Evolutionary conservation across 1,140 invertebrate genomes (phyloP), one percentile per base, ranked within the genome.

Genomic region (Drosophila mauritiana): DNA sequence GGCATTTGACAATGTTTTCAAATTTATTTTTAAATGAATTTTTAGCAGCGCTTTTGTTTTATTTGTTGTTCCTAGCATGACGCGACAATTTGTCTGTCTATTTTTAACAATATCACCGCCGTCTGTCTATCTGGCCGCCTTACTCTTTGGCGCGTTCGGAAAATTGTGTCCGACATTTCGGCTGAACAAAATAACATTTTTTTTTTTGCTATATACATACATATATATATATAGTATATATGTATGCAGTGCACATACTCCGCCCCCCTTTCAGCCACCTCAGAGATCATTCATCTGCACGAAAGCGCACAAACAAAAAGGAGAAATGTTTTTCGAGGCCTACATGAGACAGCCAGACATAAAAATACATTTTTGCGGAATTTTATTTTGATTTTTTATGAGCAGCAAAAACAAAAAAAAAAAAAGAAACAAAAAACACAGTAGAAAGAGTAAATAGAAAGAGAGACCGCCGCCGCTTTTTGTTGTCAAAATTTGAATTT

Each of bases 11-110:
- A 70, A 70, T 70, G 67, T 70, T 70, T 70, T 70, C 67, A 70
- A 70, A 39, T 70, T 70, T 70, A 70, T 70, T 70, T 70, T 57
- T 73, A 73, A 72, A 72, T 49, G 6, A 39, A 31, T 45, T 64
- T 58, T 45, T 10, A 22, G 31, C 45, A 51, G 40, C 56, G 25
- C 39, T 72, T 72, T 65, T 67, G 61, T 20, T 34, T 46, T 12
- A 63, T 45, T 61, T 73, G 73, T 67, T 73, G 40, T 62, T 73
- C 63, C 77, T 69, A 48, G 61, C 73, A 86, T 85, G 82, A 85
- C 82, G 82, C 82, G 82, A 85, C 82, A 85, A 85, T 86, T 85
- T 85, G 82, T 85, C 82, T 85, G 70, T 85, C 82, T 85, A 85
- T 85, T 85, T 85, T 74, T 85, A 85, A 55, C 57, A 13, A 22